A percentile compares a stretch with the other conserved stretches of the same genome.
These are phyloP conservation scores for Labroides dimidiatus DNA, from an alignment of 2,797 vertebrate species.

Conservation along the genomic window DNA sequence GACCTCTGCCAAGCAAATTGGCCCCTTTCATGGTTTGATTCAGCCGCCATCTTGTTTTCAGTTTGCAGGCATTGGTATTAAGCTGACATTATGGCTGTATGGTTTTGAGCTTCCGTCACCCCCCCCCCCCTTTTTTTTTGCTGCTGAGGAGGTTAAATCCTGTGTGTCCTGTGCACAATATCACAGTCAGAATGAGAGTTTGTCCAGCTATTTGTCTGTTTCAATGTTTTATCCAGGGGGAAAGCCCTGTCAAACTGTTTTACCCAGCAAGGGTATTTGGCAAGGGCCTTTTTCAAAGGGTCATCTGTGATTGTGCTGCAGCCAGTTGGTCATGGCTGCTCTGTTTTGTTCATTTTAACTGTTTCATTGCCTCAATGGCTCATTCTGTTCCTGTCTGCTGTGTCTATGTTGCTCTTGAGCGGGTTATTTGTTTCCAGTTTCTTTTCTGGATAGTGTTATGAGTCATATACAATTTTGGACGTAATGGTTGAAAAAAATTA, in stretches of 20 bases:
- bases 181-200: background rate
- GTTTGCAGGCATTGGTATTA: background rate
- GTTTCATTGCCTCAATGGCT: background rate
- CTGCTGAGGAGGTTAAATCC: background rate
- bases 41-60: background rate
- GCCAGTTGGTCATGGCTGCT: background rate
- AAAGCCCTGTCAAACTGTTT: background rate
- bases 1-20: background rate
- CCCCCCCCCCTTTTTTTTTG: background rate
- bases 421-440: too few relatives aligned
- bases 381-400: too few relatives aligned
- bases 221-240: background rate
- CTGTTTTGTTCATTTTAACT: background rate
- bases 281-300: background rate
- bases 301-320: slow-evolving; percentile 1
- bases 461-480: too few relatives aligned
- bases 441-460: too few relatives aligned
- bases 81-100: background rate
- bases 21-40: background rate
- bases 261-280: background rate
- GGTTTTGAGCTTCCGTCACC: background rate
- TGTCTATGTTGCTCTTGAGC: too few relatives aligned
- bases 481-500: too few relatives aligned
- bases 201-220: slow-evolving; percentile 7
- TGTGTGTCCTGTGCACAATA: too few relatives aligned